Conservation (phyloP, 1,140 invertebrate species). For the Hypothenemus hampei region DNA sequence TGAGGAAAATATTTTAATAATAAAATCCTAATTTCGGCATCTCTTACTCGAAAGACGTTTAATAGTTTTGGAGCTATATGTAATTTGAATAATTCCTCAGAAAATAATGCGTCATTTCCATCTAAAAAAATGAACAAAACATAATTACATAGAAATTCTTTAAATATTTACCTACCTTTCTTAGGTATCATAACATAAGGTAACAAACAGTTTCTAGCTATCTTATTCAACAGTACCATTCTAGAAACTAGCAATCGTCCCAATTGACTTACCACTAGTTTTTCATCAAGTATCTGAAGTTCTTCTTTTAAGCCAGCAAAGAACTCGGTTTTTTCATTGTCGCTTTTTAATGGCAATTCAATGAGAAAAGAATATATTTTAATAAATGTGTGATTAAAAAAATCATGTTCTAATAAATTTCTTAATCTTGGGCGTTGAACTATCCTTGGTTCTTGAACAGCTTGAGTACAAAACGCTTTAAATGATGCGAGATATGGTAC, state of each 20-base stretch:
- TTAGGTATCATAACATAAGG: slow-evolving; percentile 70
- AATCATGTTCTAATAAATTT: slow-evolving; percentile 61
- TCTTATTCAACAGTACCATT: slow-evolving; percentile 73
- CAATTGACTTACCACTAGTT: slow-evolving; percentile 71
- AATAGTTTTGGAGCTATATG: slow-evolving; percentile 67
- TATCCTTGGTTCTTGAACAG: slow-evolving; percentile 57
- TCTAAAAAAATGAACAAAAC: slow-evolving; percentile 12
- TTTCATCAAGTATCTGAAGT: slow-evolving; percentile 66
- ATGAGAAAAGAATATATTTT: slow-evolving; percentile 73
- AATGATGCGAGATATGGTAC: slow-evolving; percentile 64
- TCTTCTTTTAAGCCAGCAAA: slow-evolving; percentile 62
- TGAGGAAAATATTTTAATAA: slow-evolving; percentile 66
- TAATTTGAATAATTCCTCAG: slow-evolving; percentile 58
- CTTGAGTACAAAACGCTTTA: slow-evolving; percentile 58
- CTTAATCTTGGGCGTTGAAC: slow-evolving; percentile 57
- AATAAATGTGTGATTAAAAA: slow-evolving; percentile 80
- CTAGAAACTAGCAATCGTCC: slow-evolving; percentile 69
- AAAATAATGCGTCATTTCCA: slow-evolving; percentile 42
- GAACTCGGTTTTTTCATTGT: slow-evolving; percentile 69
- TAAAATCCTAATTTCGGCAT: slow-evolving; percentile 66
- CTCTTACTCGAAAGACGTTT: slow-evolving; percentile 71
- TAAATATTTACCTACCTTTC: slow-evolving; percentile 45
- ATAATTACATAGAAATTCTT: neutral
- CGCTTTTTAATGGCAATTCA: slow-evolving; percentile 71
- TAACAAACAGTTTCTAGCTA: slow-evolving; percentile 68